Evolutionary conservation across 2,888 invertebrate genomes (phyloP).

Genomic region (Clostera curtula): DNA sequence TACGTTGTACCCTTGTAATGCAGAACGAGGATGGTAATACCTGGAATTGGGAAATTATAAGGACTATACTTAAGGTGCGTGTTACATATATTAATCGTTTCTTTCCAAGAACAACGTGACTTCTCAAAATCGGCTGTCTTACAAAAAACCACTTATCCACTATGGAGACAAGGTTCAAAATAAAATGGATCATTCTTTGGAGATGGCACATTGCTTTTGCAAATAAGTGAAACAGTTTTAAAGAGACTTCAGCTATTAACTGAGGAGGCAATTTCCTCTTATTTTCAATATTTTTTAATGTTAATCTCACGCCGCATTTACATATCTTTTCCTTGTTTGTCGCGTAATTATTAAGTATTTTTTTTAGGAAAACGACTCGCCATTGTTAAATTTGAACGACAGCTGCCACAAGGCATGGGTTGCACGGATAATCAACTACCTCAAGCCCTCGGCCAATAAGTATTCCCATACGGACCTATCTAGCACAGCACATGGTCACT

Average conservation of each 20-base stretch:
- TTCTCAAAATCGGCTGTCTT: slow-evolving; percentile 9
- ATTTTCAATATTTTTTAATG: no score
- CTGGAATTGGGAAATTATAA: slow-evolving; percentile 96
- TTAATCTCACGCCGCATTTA: no score
- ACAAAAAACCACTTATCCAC: no score
- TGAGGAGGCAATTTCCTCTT: no score
- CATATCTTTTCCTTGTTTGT: no score
- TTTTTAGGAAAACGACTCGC: slow-evolving; percentile 50
- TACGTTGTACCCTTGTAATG: slow-evolving; percentile 89
- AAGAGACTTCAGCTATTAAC: no score
- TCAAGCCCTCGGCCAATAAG: slow-evolving; percentile 89
- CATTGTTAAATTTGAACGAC: slow-evolving; percentile 52
- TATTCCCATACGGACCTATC: slow-evolving; percentile 89
- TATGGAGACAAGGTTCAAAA: no score
- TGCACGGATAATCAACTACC: slow-evolving; percentile 87
- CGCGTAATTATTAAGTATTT: slow-evolving; percentile 5
- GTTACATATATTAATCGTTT: neutral
- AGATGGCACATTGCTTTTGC: no score
- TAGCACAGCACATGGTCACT: slow-evolving; percentile 71
- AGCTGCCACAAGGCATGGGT: slow-evolving; percentile 63
- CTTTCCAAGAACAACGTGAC: no score
- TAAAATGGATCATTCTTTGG: no score
- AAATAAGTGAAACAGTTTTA: no score
- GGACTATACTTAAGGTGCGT: slow-evolving; percentile 83
- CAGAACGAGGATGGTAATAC: slow-evolving; percentile 84